Conservation (phyloP, 1,140 invertebrate species). For the Arctopsyche grandis region DNA sequence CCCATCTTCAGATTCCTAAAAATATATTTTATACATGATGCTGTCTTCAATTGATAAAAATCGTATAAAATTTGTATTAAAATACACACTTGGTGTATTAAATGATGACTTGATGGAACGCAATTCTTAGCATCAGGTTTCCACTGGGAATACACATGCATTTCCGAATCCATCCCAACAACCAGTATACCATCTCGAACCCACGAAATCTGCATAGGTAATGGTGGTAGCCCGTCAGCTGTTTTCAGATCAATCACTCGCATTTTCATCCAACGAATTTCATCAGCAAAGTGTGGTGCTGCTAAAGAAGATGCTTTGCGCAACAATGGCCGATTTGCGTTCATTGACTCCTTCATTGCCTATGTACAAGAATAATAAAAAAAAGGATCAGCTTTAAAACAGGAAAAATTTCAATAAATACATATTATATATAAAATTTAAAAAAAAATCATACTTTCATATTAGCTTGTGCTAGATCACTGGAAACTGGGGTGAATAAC, state of each 20-base stretch:
- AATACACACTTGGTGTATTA: slow-evolving; percentile 50
- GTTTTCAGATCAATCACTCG: slow-evolving; percentile 91
- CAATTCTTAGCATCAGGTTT: slow-evolving; percentile 75
- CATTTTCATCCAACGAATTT: slow-evolving; percentile 96
- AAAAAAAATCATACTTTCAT: slow-evolving; percentile 71
- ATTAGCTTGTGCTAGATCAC: slow-evolving; percentile 90
- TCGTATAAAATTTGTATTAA: background rate
- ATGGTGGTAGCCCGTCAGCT: slow-evolving; percentile 92
- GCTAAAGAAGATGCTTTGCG: slow-evolving; percentile 88
- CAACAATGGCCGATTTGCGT: slow-evolving; percentile 82
- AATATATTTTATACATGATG: slow-evolving; percentile 33
- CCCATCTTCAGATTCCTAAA: slow-evolving; percentile 70
- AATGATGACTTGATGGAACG: slow-evolving; percentile 62
- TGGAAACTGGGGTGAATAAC: slow-evolving; percentile 86
- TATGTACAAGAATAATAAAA: slow-evolving; percentile 52
- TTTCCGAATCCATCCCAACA: slow-evolving; percentile 99
- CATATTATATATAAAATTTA: background rate
- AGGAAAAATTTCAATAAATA: background rate
- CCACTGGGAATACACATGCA: slow-evolving; percentile 99
- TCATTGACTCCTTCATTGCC: slow-evolving; percentile 83
- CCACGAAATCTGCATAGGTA: slow-evolving; percentile 99
- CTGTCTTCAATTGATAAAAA: slow-evolving; percentile 13
- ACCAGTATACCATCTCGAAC: slow-evolving; percentile 97
- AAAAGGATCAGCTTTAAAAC: background rate
- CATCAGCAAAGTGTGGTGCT: slow-evolving; percentile 84